Conservation (phyloP, 2,888 invertebrate genomes). For the Rhyacophila evoluta region DNA sequence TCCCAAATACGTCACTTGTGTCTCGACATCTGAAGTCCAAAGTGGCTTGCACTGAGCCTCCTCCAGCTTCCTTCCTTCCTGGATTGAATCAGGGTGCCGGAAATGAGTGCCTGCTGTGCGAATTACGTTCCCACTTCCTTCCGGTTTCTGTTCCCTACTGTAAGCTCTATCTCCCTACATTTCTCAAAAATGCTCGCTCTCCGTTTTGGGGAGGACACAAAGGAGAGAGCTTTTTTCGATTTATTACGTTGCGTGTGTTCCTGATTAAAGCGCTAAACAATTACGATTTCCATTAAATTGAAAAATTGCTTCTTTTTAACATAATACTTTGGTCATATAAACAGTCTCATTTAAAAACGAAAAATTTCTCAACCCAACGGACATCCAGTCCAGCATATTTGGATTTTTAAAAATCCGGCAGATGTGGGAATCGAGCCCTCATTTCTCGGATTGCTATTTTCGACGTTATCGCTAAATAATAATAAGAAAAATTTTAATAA, state of each 20-base stretch:
- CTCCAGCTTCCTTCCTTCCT: slow-evolving; percentile 48
- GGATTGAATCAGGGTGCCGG: slow-evolving; percentile 54
- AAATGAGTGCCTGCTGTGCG: slow-evolving; percentile 54
- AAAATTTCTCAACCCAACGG: too few relatives aligned
- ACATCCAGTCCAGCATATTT: too few relatives aligned
- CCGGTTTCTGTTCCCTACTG: slow-evolving; percentile 35
- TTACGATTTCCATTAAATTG: background rate
- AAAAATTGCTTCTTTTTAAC: background rate
- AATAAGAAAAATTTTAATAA: too few relatives aligned
- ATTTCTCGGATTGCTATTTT: too few relatives aligned
- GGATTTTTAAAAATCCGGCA: too few relatives aligned
- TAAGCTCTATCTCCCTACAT: background rate
- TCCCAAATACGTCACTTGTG: background rate
- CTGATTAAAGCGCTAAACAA: background rate
- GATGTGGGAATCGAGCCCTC: too few relatives aligned
- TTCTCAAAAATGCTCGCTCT: background rate
- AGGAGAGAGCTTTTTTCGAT: slow-evolving; percentile 19
- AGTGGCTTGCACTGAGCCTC: slow-evolving; percentile 41
- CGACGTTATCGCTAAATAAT: too few relatives aligned
- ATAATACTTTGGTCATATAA: background rate
- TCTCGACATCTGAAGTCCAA: slow-evolving; percentile 34
- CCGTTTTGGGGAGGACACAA: background rate
- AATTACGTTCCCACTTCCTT: slow-evolving; percentile 53
- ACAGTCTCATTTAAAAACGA: background rate
- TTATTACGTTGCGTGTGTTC: background rate